phyloP scores from a whole-genome alignment of 1,140 invertebrate species.

The Habropoda laboriosa region DNA sequence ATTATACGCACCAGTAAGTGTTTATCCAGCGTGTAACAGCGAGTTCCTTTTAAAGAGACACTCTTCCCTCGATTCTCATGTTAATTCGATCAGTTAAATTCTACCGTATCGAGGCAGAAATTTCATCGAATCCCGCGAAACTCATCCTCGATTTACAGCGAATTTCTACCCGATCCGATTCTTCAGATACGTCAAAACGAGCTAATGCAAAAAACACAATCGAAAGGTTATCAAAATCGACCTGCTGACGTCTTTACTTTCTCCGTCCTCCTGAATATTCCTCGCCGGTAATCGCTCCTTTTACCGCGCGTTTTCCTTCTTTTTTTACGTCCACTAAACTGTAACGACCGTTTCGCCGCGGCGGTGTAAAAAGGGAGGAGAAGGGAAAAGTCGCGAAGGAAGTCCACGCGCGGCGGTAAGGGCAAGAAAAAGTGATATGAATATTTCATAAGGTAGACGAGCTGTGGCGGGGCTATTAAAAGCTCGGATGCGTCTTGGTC shows the following conservation, averaged over 20 bases:
- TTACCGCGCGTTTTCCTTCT: neutral
- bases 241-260: neutral
- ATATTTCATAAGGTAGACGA: slow-evolving; percentile 22
- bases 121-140: no score
- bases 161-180: neutral
- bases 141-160: no score
- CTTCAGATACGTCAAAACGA: neutral
- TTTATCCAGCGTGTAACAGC: neutral
- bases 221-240: neutral
- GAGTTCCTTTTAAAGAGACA: no score
- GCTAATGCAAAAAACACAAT: neutral
- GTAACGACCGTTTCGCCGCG: slow-evolving; percentile 14
- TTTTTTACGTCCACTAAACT: slow-evolving; percentile 47
- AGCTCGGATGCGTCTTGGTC: neutral
- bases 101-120: no score
- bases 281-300: slow-evolving; percentile 8
- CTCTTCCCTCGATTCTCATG: no score
- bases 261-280: slow-evolving; percentile 32
- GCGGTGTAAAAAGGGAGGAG: neutral
- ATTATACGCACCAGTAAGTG: neutral
- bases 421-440: neutral
- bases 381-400: neutral
- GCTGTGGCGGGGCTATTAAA: neutral
- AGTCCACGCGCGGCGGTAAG: neutral
- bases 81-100: no score